phyloP scores from a whole-genome alignment of 2,888 invertebrate species.

The Catocala fraxini region DNA sequence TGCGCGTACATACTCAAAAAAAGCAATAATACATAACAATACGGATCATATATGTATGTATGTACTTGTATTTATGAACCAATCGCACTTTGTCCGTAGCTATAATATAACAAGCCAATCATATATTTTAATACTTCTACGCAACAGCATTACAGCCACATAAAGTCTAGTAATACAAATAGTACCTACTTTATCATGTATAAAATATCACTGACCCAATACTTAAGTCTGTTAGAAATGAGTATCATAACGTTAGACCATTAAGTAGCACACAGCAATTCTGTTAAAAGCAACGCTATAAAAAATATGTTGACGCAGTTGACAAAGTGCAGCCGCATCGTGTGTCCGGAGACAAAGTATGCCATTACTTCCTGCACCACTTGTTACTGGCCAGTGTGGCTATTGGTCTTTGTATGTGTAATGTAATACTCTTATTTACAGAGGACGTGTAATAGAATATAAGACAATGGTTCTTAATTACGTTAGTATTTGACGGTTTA shows the following conservation, averaged over 20 bases:
- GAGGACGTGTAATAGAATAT: background rate
- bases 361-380: slow-evolving; percentile 41
- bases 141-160: too few relatives aligned
- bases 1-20: too few relatives aligned
- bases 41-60: too few relatives aligned
- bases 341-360: slow-evolving; percentile 44
- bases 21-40: too few relatives aligned
- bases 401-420: slow-evolving; percentile 37
- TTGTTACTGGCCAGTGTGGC: slow-evolving; percentile 25
- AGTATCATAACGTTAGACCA: slow-evolving; percentile 17
- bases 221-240: slow-evolving; percentile 10
- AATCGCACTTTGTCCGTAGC: too few relatives aligned
- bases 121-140: too few relatives aligned
- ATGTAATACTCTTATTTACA: background rate
- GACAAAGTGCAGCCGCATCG: slow-evolving; percentile 63
- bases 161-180: too few relatives aligned
- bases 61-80: too few relatives aligned
- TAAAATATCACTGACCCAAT: slow-evolving; percentile 6
- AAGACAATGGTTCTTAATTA: too few relatives aligned
- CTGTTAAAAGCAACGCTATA: slow-evolving; percentile 54
- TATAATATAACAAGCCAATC: too few relatives aligned
- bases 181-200: background rate
- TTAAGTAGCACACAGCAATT: slow-evolving; percentile 39
- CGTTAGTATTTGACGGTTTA: too few relatives aligned
- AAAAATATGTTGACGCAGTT: slow-evolving; percentile 65